Evolutionary conservation across 2,888 invertebrate genomes (phyloP).

Genomic region (Metalampra italica): DNA sequence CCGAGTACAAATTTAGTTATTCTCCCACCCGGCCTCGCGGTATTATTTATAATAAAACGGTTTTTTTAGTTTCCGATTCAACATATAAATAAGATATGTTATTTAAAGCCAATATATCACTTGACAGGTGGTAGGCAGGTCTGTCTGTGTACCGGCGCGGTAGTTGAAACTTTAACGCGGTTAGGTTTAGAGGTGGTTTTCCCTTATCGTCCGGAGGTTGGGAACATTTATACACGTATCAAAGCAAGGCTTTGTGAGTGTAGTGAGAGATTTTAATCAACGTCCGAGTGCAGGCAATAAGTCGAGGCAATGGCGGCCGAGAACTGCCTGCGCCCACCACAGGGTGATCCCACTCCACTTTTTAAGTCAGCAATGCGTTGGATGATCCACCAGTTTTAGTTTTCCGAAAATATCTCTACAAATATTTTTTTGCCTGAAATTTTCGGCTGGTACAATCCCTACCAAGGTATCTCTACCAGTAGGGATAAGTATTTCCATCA

Average conservation of each 20-base stretch:
- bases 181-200: conserved; percentile 32
- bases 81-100: conserved; percentile 80
- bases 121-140: conserved; percentile 75
- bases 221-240: conserved; percentile 75
- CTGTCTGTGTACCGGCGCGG: conserved; percentile 19
- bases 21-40: conserved; percentile 59
- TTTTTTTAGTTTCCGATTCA: conserved; percentile 77
- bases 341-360: not conserved
- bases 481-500: no score
- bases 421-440: no score
- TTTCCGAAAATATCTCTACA: no score
- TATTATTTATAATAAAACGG: conserved; percentile 70
- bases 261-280: conserved; percentile 76
- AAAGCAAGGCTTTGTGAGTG: conserved; percentile 72
- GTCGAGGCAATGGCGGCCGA: conserved; percentile 1
- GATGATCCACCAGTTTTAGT: no score
- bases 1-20: conserved; percentile 55
- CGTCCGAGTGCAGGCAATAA: conserved; percentile 40
- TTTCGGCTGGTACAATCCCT: no score
- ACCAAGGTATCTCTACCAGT: no score
- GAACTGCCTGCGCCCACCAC: not conserved
- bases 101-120: conserved; percentile 78
- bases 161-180: conserved; percentile 36
- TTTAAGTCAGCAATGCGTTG: no score
- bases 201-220: conserved; percentile 17